phyloP scores from a whole-genome alignment of 2,113 vertebrate species.

The Dinomys branickii region DNA sequence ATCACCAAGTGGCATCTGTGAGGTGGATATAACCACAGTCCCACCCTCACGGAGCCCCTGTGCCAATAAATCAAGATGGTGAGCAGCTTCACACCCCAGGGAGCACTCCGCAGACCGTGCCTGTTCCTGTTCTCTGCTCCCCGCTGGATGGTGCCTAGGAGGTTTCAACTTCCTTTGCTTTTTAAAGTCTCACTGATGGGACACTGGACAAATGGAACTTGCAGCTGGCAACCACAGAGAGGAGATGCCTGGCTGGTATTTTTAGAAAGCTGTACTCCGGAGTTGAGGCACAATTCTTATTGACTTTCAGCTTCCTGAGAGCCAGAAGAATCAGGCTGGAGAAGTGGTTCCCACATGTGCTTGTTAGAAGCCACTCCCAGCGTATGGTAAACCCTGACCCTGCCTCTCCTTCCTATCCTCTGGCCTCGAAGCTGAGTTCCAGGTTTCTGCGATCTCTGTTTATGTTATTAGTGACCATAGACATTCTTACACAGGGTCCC shows the following conservation, averaged over 20 bases:
- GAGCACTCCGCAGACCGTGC: background rate
- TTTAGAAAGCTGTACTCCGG: slow-evolving; percentile 20
- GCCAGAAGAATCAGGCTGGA: background rate
- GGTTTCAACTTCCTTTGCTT: slow-evolving; percentile 58
- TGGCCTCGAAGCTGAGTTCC: background rate
- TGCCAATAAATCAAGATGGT: background rate
- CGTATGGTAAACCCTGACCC: background rate
- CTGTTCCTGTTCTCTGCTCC: background rate
- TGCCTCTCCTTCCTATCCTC: background rate
- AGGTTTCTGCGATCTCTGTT: background rate
- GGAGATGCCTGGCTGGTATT: background rate
- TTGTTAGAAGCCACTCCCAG: background rate
- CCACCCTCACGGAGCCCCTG: background rate
- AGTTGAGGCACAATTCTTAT: background rate
- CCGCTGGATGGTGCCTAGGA: background rate
- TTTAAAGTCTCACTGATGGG: slow-evolving; percentile 39
- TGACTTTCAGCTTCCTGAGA: background rate
- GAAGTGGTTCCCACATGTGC: background rate
- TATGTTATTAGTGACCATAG: background rate
- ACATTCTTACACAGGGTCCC: background rate
- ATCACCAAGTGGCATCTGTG: background rate
- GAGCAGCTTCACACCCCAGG: background rate
- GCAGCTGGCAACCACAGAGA: background rate
- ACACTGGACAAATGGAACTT: slow-evolving; percentile 41
- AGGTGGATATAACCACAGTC: background rate